phyloP scores from a whole-genome alignment of 1,140 invertebrate genomes.

The Littorina saxatilis region DNA sequence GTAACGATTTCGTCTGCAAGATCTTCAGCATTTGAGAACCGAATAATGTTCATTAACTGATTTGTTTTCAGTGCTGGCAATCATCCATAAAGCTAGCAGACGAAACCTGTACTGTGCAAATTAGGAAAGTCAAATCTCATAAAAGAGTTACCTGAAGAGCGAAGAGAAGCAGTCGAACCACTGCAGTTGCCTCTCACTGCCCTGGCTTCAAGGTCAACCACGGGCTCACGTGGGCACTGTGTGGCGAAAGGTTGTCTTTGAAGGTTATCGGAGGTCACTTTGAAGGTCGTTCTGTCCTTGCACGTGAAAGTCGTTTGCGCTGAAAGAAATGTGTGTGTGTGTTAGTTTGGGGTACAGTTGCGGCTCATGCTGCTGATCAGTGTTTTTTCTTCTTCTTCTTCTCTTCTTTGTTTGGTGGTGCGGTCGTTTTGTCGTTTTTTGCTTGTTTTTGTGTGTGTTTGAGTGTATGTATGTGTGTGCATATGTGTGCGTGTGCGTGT shows the following conservation, averaged over 20 bases:
- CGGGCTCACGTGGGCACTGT: conserved; percentile 2
- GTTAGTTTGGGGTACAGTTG: background rate
- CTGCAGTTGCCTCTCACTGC: conserved; percentile 5
- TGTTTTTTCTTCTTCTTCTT: too few relatives aligned
- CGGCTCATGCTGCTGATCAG: too few relatives aligned
- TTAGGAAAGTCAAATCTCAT: too few relatives aligned
- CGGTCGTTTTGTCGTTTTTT: background rate
- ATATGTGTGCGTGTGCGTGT: background rate
- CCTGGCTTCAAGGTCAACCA: background rate
- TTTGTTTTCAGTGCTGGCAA: too few relatives aligned
- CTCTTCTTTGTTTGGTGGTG: background rate
- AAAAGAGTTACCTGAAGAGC: background rate
- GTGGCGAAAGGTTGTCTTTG: background rate
- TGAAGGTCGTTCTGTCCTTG: conserved; percentile 17
- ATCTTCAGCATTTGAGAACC: too few relatives aligned
- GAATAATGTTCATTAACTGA: too few relatives aligned
- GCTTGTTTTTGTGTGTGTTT: conserved; percentile 7
- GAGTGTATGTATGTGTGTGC: conserved; percentile 20
- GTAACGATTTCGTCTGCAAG: too few relatives aligned
- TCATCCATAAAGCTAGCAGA: too few relatives aligned
- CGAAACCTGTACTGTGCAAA: too few relatives aligned
- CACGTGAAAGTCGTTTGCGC: too few relatives aligned
- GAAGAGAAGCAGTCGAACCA: background rate
- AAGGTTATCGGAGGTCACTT: background rate
- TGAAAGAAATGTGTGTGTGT: conserved; percentile 20